Base-by-base conservation (phyloP, 64 coral and sea anemone species). In the Montipora cactus region DNA sequence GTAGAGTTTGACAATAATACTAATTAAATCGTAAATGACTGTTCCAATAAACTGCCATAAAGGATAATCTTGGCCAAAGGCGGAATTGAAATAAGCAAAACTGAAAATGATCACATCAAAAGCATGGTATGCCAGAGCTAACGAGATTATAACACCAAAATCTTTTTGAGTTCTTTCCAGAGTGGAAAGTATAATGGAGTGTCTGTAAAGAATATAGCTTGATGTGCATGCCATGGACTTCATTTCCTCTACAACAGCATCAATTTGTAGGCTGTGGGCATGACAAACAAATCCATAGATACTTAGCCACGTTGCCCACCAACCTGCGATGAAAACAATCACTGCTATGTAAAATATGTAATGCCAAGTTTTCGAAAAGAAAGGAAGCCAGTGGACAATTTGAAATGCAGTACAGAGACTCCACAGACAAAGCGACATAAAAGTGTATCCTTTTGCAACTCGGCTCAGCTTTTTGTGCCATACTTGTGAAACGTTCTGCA, bases 251-350 rank as follows among this genome's bases (percentile, higher is more conserved):
- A 91, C 48, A 18, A 95, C 72, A 49, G 59, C 69, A 25, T 95
- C 94, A 74, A 95, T 81, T 77, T 95, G 80, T 28, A 95, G 49
- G 74, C 88, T 95, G 67, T 95, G 94, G 3, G 91, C 89, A 18
- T 95, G 94, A 44, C 94, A 95, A 9, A 95, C 89, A 67, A 95
- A 95, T 21, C 94, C 94, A 61, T 95, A 95, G 7, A 95, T 74
- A 44, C 81, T 95, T 1, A 95, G 49, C 94, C 94, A 95, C 25
- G 75, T 87, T 0, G 46, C 64, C 94, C 94, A 95, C 94, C 94
- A 95, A 0, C 94, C 89, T 75, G 94, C 61, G 4, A 77, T 91
- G 47, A 79, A 95, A 3, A 91, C 61, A 16, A 91, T 74, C 3
- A 50, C 50, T 18, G 74, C 21, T 25, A 87, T 79, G 46, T 95